Conservation (phyloP, 2,113 vertebrate species). For the Onychorhynchus coronatus region DNA sequence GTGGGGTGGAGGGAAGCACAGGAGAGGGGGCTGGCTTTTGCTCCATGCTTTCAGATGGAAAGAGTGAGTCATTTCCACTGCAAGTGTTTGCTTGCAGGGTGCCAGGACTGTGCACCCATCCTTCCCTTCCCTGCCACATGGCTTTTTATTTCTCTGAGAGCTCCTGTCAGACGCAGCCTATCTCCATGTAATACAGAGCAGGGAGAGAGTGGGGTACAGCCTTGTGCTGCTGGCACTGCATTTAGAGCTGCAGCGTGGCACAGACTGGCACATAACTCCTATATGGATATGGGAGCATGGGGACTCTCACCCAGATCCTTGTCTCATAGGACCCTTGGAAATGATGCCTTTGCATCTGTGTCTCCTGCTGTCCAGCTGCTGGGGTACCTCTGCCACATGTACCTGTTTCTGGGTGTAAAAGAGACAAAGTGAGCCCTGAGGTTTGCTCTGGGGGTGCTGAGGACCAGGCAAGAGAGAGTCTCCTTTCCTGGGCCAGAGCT, state of each 20-base stretch:
- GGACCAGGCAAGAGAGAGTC: background rate
- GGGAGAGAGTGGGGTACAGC: background rate
- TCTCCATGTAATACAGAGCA: background rate
- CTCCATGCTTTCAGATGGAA: fast-evolving
- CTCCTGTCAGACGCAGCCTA: background rate
- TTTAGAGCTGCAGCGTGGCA: background rate
- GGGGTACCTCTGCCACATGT: background rate
- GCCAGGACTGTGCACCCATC: background rate
- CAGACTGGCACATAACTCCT: background rate
- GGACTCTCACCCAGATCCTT: background rate
- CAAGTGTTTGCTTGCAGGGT: background rate
- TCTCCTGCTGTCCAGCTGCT: background rate
- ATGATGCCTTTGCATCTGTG: background rate
- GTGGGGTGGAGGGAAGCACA: fast-evolving
- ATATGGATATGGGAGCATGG: background rate
- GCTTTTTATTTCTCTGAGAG: background rate
- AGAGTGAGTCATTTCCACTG: background rate
- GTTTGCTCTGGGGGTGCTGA: background rate
- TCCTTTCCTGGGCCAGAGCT: background rate
- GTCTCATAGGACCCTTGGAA: background rate
- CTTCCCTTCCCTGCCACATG: background rate
- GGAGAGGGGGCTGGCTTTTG: background rate
- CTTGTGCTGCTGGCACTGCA: background rate
- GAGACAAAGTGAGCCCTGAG: background rate
- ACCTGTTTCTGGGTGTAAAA: background rate